Base-by-base conservation (phyloP, 2,113 vertebrate genomes). In the Hippocampus mohnikei region DNA sequence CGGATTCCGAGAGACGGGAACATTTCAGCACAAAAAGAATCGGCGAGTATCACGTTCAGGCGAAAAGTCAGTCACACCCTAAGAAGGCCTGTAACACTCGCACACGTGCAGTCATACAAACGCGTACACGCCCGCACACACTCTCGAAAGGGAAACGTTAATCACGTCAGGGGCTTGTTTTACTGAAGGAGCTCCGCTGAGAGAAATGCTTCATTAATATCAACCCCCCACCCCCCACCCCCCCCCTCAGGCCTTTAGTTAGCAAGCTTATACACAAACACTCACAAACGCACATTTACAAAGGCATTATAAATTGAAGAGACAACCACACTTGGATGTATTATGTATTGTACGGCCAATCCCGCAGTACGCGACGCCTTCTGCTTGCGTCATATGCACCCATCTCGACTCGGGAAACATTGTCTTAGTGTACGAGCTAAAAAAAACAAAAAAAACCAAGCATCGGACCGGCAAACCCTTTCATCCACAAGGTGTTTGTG, bases 141-240 rank as follows among this genome's bases (percentile, higher is more conserved):
- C 46, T 55, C 42, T 68, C 56, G 67, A n/a, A 59, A 1, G 6
- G 66, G 60, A 69, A 56, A 61, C 6, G 87, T 91, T 91, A 90
- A 90, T 91, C 89, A 91, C 68, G 41, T 84, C 78, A 76, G 83
- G 78, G 84, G 84, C 86, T 85, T 82, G 86, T 87, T 85, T 81
- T 78, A 80, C 82, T 69, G 84, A 85, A 70, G 72, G 71, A 81
- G 79, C 74, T 86, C 85, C 72, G 1, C 71, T 58, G 81, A 88
- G 89, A 87, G 82, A 87, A 83, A 83, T 80, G 85, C 85, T 87
- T 91, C 83, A 89, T 89, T 91, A 91, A 86, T 81, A 87, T 81
- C 72, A 78, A 52, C 79, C 76, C 79, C 74, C 20, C 41, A 82
- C 1, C 29, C 29, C 29, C 4, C 29, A 1, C 33, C 27, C 27